A percentile compares a stretch with the other conserved stretches of the same genome.
These are phyloP conservation scores for Sternotherus odoratus DNA, from an alignment of 2,797 vertebrate species.

Conservation along the genomic window DNA sequence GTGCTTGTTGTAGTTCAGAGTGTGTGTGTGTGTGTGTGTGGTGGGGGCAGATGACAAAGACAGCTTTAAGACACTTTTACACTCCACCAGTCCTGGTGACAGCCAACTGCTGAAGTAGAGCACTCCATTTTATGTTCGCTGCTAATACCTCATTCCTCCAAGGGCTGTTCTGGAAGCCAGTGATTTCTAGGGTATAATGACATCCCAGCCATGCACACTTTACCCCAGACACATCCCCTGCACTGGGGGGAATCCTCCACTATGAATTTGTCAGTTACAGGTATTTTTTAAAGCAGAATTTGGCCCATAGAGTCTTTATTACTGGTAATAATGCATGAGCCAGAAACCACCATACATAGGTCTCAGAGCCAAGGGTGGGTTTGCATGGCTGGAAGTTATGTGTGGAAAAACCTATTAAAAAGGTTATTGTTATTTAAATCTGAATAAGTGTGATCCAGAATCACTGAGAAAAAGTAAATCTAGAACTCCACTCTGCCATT, in stretches of 20 bases:
- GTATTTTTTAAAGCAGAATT: too few species aligned
- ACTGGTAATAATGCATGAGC: too few species aligned
- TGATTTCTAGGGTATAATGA: background rate
- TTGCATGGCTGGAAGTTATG: too few species aligned
- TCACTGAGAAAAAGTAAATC: background rate
- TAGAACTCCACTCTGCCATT: background rate
- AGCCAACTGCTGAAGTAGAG: background rate
- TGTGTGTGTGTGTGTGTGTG: too few species aligned
- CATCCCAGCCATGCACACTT: background rate
- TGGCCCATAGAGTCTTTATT: too few species aligned
- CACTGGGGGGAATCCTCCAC: too few species aligned
- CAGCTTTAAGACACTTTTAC: conserved; percentile 15
- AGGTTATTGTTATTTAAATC: too few species aligned
- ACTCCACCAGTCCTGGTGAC: background rate
- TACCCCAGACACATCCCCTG: too few species aligned
- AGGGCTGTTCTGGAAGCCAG: background rate
- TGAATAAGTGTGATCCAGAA: background rate
- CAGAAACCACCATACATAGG: too few species aligned
- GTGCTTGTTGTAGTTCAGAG: background rate
- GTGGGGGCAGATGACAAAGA: background rate
- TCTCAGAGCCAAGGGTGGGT: too few species aligned
- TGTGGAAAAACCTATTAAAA: too few species aligned
- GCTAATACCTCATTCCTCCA: background rate
- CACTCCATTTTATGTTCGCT: background rate
- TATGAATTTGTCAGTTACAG: too few species aligned